These are phyloP conservation scores for Euphonia xanthogaster DNA, from an alignment of 2,797 vertebrate species.

Conservation along the genomic window DNA sequence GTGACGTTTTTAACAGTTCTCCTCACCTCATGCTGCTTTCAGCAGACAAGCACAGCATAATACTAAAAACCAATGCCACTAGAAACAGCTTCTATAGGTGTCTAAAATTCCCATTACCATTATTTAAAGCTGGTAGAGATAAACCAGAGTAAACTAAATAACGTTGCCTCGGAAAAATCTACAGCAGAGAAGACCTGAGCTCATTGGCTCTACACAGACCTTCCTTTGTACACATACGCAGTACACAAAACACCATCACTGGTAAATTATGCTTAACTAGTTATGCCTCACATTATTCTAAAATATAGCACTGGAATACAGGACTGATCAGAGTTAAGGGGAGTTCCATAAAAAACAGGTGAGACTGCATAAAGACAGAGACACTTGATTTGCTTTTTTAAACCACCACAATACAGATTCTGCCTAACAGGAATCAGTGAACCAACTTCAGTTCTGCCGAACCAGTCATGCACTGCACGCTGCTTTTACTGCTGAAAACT, in stretches of 20 bases:
- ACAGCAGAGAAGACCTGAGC: neutral
- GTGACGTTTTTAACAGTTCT: neutral
- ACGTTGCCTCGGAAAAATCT: neutral
- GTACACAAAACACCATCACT: neutral
- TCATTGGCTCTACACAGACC: neutral
- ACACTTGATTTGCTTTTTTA: neutral
- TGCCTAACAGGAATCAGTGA: neutral
- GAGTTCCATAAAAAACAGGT: neutral
- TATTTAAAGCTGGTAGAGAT: neutral
- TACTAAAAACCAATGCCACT: neutral
- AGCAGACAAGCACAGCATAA: neutral
- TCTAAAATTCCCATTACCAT: neutral
- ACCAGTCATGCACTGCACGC: neutral
- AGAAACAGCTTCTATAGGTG: neutral
- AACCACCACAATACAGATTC: neutral
- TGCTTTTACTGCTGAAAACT: neutral
- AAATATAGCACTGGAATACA: neutral
- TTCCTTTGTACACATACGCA: neutral
- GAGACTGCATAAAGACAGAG: neutral
- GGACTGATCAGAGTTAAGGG: neutral
- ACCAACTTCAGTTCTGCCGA: neutral
- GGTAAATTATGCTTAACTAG: neutral
- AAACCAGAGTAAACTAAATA: neutral
- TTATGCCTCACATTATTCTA: neutral
- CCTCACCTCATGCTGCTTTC: neutral